Evolutionary conservation across 1,140 invertebrate genomes (phyloP), one percentile per base, ranked within the genome.

Genomic region (Hycleus phaleratus): DNA sequence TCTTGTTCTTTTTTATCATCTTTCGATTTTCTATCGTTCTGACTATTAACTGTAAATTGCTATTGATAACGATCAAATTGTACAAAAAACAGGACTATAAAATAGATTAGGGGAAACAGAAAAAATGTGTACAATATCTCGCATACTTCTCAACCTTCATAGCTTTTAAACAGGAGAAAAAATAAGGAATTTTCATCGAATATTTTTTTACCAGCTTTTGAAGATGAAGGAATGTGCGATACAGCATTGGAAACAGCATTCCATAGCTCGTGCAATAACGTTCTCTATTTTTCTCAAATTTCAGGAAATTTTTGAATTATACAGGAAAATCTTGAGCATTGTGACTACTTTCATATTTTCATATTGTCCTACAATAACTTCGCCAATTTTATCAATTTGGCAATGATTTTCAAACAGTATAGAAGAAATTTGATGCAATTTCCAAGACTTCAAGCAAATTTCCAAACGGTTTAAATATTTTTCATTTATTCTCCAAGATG

Each of bases 1-100:
- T 85, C 82, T 61, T 83, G 81, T 46, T 83, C 81, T 58, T 84
- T 81, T 38, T 84, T 80, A 10, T 75, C 74, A 9, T 61, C 63
- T 50, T 64, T 57, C 44, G 59, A 50, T 60, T 60, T 62, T 44
- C 38, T 48, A 32, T 68, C 61, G 32, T 64, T 59, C 60, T 68
- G 65, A 46, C 66, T 53, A 42, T 51, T 60, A 64, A 68, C 68
- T 69, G 64, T 46, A 69, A 69, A 62, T 38, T 65, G 62, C 64
- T 68, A 62, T 61, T 54, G 56, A 64, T 68, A 60, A 63, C 25
- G 46, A 54, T 42, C 40, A 42, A 6, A 42, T 11, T 7, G 7
- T 18, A 6, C 40, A 11, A 42, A n/a, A 42, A 8, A 11, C 40
- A 11, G 2, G 1, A 7, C 10, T 39, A 39, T 2, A 39, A 10